phyloP scores from a whole-genome alignment of 2,888 invertebrate genomes.

The Leptopilina myrica region DNA sequence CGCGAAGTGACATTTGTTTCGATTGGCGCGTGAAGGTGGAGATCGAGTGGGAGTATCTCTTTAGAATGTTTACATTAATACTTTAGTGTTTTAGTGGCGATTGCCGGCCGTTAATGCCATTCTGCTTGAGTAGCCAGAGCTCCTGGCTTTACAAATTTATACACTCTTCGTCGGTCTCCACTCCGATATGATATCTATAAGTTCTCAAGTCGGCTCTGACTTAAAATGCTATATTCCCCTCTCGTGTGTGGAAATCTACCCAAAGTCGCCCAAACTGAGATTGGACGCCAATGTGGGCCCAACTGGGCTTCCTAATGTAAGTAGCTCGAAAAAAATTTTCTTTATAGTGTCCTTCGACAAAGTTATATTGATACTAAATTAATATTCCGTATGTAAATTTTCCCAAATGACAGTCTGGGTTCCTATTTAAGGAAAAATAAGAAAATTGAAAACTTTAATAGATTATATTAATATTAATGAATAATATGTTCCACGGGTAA shows the following conservation, averaged over 20 bases:
- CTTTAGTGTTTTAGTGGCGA: slow-evolving; percentile 75
- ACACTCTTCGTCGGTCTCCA: slow-evolving; percentile 67
- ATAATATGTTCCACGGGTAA: no score
- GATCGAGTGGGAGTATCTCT: slow-evolving; percentile 70
- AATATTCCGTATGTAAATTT: no score
- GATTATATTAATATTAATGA: no score
- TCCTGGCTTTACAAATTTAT: slow-evolving; percentile 75
- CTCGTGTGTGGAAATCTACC: neutral
- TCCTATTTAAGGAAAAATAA: no score
- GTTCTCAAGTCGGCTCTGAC: slow-evolving; percentile 43
- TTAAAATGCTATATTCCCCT: slow-evolving; percentile 29
- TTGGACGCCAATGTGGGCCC: no score
- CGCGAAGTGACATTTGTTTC: slow-evolving; percentile 45
- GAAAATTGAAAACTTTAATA: no score
- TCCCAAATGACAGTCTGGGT: no score
- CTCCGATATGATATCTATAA: slow-evolving; percentile 71
- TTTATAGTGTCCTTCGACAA: no score
- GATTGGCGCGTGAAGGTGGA: slow-evolving; percentile 51
- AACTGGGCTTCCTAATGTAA: no score
- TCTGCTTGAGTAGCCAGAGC: slow-evolving; percentile 70
- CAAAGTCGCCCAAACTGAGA: no score
- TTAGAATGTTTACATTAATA: slow-evolving; percentile 77
- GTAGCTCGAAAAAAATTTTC: no score
- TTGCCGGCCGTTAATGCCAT: slow-evolving; percentile 75
- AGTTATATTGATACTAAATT: no score